Base-by-base conservation (phyloP, 2,888 invertebrate genomes). In the Brachycybe producta region DNA sequence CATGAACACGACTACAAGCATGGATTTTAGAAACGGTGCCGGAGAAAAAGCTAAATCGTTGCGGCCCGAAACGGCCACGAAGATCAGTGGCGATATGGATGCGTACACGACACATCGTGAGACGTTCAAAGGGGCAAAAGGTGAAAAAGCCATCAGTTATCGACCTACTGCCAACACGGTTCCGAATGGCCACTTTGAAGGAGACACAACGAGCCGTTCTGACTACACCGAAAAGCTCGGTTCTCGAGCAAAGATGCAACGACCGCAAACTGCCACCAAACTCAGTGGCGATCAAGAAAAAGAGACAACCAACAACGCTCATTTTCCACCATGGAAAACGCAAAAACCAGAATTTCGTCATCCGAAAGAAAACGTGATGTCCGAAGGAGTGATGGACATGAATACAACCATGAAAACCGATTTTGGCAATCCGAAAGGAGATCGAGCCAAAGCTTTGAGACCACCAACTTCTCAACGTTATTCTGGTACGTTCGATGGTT, bases 291-390 rank as follows among this genome's bases (percentile, higher is more conserved):
- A 49, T 13, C 15, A 28, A 5, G 30, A 15, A 2, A 49, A 28
- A 11, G 49, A 49, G 21, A 40, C 49, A 8, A 49, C 49, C 2
- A 41, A 17, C 27, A 23, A 17, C 26, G 17, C 39, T 8, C 23
- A 49, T 23, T 49, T 40, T 23, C 49, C 39, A 23, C 49, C 49
- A 2, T 49, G 49, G 49, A 27, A 41, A 19, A 19, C 41, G 3
- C 49, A 49, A 32, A 39, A 30, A 28, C 39, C 38, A 23, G 49
- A 49, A 49, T 5, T 49, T 8, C 49, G 40, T 41, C 39, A 41
- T 8, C 28, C 49, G 8, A 27, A 13, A 5, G 38, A 27, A 5
- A 28, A 49, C 30, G 27, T 49, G 2, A 26, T 23, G n/a, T 41
- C 49, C 5, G 40, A 49, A 32, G 49, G 19, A 8, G 32, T 19